phyloP scores from a whole-genome alignment of 2,797 vertebrate genomes.

The Bucorvus abyssinicus region DNA sequence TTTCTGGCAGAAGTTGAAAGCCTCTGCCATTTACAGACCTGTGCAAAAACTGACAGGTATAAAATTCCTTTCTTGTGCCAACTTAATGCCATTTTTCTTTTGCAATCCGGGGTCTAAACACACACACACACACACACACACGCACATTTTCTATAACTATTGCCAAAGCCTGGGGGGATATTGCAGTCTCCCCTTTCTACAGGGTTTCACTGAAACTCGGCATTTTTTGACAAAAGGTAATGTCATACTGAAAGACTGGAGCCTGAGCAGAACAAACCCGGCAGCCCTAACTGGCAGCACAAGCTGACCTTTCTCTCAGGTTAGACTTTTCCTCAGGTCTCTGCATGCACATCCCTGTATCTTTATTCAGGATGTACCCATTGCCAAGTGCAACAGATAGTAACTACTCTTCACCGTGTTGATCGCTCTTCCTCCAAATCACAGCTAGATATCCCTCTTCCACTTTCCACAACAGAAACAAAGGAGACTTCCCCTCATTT shows the following conservation, averaged over 20 bases:
- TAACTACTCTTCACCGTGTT: background rate
- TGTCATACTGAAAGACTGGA: background rate
- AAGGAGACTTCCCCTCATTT: background rate
- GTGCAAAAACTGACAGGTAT: slow-evolving; percentile 35
- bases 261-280: slow-evolving; percentile 27
- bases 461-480: background rate
- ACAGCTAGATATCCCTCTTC: background rate
- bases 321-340: slow-evolving; percentile 15
- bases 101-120: slow-evolving; percentile 35
- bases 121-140: background rate
- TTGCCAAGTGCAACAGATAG: slow-evolving; percentile 48
- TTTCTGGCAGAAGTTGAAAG: slow-evolving; percentile 56
- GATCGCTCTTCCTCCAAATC: slow-evolving; percentile 9
- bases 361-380: slow-evolving; percentile 31
- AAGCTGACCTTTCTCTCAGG: slow-evolving; percentile 32
- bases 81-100: slow-evolving; percentile 54
- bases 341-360: background rate
- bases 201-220: background rate
- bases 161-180: slow-evolving; percentile 40
- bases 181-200: slow-evolving; percentile 29
- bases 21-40: slow-evolving; percentile 31
- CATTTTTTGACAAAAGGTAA: slow-evolving; percentile 21
- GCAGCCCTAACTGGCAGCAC: slow-evolving; percentile 16
- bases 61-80: slow-evolving; percentile 41
- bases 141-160: background rate